A percentile compares a stretch with the other conserved stretches of the same genome.
phyloP scores from a whole-genome alignment of 1,140 invertebrate species.

The Zaprionus ornatus region DNA sequence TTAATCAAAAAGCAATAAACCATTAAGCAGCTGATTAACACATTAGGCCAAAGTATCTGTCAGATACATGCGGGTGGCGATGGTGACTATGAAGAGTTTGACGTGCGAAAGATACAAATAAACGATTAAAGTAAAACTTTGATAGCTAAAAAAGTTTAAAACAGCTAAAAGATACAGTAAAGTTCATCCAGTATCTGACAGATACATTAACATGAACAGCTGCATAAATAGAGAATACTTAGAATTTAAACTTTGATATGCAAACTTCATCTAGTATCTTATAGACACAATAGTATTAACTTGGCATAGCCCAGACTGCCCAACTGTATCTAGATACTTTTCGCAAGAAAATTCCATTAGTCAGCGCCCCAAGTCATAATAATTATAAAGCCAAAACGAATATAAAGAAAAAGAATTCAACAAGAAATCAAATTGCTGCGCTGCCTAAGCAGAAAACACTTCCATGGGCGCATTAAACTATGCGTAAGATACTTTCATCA shows the following conservation, averaged over 20 bases:
- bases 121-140: neutral
- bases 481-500: conserved; percentile 63
- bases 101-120: neutral
- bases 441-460: conserved; percentile 31
- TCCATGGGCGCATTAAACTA: conserved; percentile 34
- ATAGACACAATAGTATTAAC: neutral
- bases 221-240: no score
- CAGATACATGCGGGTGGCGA: conserved; percentile 17
- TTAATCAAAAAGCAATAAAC: conserved; percentile 49
- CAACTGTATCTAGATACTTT: conserved; percentile 26
- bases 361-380: conserved; percentile 57
- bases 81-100: neutral
- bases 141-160: neutral
- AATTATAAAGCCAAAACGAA: conserved; percentile 48
- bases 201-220: no score
- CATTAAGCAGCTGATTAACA: conserved; percentile 37
- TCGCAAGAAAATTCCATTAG: conserved; percentile 51
- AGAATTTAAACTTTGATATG: no score
- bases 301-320: no score
- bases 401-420: conserved; percentile 21
- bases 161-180: neutral
- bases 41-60: conserved; percentile 27
- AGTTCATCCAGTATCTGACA: no score
- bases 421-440: conserved; percentile 53
- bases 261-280: neutral